Conservation (phyloP, 2,888 invertebrate genomes). For the Noctua comes region DNA sequence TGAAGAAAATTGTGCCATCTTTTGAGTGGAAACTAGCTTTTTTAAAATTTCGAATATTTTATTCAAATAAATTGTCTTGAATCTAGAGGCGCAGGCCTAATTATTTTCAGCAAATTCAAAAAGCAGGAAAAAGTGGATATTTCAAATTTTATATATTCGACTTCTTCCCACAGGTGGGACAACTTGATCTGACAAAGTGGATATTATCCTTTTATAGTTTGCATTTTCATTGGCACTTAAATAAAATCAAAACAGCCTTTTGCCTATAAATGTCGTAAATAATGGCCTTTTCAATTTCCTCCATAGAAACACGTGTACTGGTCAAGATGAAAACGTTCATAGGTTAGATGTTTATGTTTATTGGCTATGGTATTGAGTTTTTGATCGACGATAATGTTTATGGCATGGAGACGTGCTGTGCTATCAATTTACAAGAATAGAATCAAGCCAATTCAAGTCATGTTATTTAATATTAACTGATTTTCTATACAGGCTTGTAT, state of each 20-base stretch:
- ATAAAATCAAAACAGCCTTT: conserved; percentile 20
- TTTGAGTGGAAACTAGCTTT: background rate
- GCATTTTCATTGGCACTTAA: conserved; percentile 23
- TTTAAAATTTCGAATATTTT: background rate
- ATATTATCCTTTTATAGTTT: conserved; percentile 4
- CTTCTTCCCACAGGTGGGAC: background rate
- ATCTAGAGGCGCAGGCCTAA: background rate
- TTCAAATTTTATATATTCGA: background rate
- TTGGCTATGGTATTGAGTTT: conserved; percentile 22
- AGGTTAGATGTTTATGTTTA: conserved; percentile 25
- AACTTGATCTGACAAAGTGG: background rate
- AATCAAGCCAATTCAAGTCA: background rate
- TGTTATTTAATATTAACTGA: background rate
- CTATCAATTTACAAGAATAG: background rate
- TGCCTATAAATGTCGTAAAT: conserved; percentile 25
- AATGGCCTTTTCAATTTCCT: conserved; percentile 32
- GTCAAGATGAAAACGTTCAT: conserved; percentile 9
- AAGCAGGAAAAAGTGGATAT: background rate
- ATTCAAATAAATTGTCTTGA: background rate
- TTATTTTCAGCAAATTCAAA: too few species aligned
- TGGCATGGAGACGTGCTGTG: background rate
- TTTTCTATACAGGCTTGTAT: background rate
- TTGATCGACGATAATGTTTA: conserved; percentile 22
- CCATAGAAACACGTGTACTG: background rate
- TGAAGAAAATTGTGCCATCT: background rate